Conservation (phyloP, 2,797 vertebrate species). For the Apogon hyalosoma region DNA sequence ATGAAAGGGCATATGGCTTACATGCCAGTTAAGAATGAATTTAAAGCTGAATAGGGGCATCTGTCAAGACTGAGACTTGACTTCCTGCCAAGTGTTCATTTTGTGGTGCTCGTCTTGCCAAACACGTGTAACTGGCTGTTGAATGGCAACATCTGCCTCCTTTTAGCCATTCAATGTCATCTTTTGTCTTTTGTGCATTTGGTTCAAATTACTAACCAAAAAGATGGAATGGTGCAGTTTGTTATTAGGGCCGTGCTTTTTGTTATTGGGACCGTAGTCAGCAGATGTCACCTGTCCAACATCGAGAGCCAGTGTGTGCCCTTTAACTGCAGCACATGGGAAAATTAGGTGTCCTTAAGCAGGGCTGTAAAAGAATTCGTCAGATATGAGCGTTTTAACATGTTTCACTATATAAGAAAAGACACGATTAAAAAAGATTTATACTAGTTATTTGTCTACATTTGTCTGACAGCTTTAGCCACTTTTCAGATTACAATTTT, state of each 20-base stretch:
- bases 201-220: conserved; percentile 6
- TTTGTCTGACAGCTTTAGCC: too few relatives aligned
- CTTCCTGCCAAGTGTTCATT: conserved; percentile 1
- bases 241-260: background rate
- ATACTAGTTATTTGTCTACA: too few relatives aligned
- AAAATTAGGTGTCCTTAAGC: too few relatives aligned
- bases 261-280: too few relatives aligned
- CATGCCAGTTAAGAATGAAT: conserved; percentile 1
- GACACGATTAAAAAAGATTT: too few relatives aligned
- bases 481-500: too few relatives aligned
- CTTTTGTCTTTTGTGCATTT: conserved; percentile 19
- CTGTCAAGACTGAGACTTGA: conserved; percentile 10
- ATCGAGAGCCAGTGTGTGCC: too few relatives aligned
- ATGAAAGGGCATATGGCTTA: background rate
- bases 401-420: too few relatives aligned
- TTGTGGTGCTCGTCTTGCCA: background rate
- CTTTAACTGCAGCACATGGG: too few relatives aligned
- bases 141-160: conserved; percentile 27
- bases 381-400: too few relatives aligned
- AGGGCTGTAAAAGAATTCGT: too few relatives aligned
- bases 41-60: conserved; percentile 1
- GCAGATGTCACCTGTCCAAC: too few relatives aligned
- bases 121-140: conserved; percentile 4
- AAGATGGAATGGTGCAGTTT: background rate
- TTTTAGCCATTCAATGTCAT: conserved; percentile 16